Base-by-base conservation (phyloP, 2,797 vertebrate genomes). In the Eleutherodactylus coqui region DNA sequence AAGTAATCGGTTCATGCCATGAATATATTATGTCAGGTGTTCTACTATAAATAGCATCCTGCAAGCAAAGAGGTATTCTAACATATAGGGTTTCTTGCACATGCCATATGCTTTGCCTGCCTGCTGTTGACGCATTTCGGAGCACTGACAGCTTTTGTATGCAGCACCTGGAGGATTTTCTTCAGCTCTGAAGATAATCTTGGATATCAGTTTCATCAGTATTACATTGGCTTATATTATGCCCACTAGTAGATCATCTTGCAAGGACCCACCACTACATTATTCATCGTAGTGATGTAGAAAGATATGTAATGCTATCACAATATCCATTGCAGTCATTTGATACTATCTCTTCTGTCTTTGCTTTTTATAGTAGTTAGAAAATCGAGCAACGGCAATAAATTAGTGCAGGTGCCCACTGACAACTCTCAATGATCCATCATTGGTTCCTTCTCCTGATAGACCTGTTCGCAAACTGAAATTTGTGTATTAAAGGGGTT, bases 71-170 rank as follows among this genome's bases (percentile, higher is more conserved):
- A 70, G 67, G 67, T 70, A 72, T 43, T 72, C 38, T 72, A 72
- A 41, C 69, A 72, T 72, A 72, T 72, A 41, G 69, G 69, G 69
- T 72, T 72, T 72, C 69, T 24, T n/a, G 69, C 69, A 43, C 36
- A 72, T 72, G 36, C 69, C 69, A 72, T 41, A 72, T 72, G 69
- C 69, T n/a, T 21, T 43, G 69, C 69, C 69, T 72, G 69, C 69
- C 69, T 72, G 69, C 69, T 72, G 69, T 72, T 43, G 69, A n/a
- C 38, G 24, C 69, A n/a, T 72, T 43, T 72, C 38, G 43, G 17
- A 10, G 38, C 69, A 72, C 69, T 72, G 69, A 41, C 69, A 43
- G 69, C 69, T 43, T 72, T 72, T 72, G 69, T 43, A 43, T 72
- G 67, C 67, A 41, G 36, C 36, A 70, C 67, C 67, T 70, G 69